Conservation (phyloP, 2,113 vertebrate genomes). For the Percina caprodes region DNA sequence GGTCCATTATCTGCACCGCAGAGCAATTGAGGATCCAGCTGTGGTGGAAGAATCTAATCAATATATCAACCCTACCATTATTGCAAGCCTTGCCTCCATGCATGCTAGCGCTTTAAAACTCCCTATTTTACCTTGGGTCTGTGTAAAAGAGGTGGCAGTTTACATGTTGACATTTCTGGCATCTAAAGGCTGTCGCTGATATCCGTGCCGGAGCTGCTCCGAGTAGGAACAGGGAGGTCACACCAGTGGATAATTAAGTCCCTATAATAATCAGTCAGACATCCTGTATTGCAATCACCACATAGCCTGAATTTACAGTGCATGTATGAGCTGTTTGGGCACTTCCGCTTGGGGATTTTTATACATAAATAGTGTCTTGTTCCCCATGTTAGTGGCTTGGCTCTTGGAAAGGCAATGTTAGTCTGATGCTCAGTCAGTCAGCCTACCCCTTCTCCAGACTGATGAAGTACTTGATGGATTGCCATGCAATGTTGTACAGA, state of each 20-base stretch:
- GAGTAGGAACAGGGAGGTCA: conserved; percentile 46
- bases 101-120: conserved; percentile 7
- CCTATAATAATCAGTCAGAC: conserved; percentile 43
- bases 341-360: background rate
- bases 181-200: conserved; percentile 27
- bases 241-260: conserved; percentile 65
- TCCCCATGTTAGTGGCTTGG: background rate
- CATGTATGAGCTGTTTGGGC: background rate
- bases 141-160: conserved; percentile 5
- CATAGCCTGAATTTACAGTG: background rate
- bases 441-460: background rate
- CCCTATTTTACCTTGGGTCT: background rate
- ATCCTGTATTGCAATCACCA: conserved; percentile 26
- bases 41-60: conserved; percentile 22
- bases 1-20: conserved; percentile 49
- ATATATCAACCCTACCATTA: conserved; percentile 31
- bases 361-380: background rate
- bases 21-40: conserved; percentile 38
- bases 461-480: background rate
- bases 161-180: conserved; percentile 37
- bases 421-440: background rate
- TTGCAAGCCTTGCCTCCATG: conserved; percentile 17
- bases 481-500: background rate
- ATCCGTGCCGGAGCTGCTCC: conserved; percentile 16
- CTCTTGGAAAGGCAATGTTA: background rate